A percentile compares a stretch with the other conserved stretches of the same genome.
Evolutionary conservation across 2,797 vertebrate genomes (phyloP).

Genomic region (Enteromius anoplus): DNA sequence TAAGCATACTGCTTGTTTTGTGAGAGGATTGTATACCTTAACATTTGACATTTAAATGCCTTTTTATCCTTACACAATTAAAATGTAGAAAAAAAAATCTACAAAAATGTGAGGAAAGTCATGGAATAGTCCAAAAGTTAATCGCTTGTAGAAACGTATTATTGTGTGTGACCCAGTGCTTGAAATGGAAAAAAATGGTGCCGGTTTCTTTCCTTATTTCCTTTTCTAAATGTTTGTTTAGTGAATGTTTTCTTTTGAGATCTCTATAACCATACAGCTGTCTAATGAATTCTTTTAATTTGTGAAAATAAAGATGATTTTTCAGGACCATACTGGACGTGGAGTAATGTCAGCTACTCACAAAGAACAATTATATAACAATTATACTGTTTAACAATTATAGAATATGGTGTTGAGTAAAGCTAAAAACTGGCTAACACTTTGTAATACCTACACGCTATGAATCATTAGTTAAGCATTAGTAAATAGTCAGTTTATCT

Average conservation of each 20-base stretch:
- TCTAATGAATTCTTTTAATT: neutral
- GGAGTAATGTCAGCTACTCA: no score
- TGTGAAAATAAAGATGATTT: neutral
- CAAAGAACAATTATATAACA: no score
- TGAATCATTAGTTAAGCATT: no score
- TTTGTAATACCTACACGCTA: no score
- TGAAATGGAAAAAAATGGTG: neutral
- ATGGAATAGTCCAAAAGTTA: neutral
- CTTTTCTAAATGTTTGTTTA: neutral
- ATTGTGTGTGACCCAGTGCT: neutral
- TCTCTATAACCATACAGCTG: neutral
- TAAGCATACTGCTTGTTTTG: neutral
- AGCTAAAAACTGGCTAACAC: no score
- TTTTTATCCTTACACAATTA: neutral
- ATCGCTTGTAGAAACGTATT: neutral
- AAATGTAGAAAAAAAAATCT: neutral
- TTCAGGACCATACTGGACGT: neutral
- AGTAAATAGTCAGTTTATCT: no score
- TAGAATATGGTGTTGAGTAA: no score
- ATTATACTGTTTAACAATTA: no score
- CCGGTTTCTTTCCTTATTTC: neutral
- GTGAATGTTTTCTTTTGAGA: neutral
- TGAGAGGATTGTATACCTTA: neutral
- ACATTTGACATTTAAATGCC: neutral
- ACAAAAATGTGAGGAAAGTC: neutral